These are phyloP conservation scores for Salticus scenicus DNA, from an alignment of 2,888 invertebrate species.

Conservation along the genomic window DNA sequence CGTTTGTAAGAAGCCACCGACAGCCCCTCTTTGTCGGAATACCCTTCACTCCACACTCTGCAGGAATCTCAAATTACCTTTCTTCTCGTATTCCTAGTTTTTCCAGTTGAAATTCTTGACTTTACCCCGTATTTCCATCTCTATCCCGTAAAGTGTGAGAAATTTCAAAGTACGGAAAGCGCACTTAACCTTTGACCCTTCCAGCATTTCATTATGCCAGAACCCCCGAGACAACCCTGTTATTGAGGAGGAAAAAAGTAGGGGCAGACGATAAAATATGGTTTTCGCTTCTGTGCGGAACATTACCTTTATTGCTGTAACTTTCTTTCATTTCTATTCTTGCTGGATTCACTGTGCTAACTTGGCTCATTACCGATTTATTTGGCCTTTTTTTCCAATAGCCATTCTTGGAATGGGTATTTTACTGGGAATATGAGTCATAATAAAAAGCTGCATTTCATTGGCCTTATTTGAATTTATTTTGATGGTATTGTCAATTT, in stretches of 20 bases:
- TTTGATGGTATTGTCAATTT: too few relatives aligned
- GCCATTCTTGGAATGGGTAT: too few relatives aligned
- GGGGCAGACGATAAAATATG: not conserved
- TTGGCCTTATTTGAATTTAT: too few relatives aligned
- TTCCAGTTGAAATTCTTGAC: not conserved
- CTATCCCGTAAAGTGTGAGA: constrained; percentile 47
- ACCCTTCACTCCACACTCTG: not conserved
- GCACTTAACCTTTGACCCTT: constrained; percentile 50
- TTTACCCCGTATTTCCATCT: not conserved
- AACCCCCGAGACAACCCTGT: constrained; percentile 2
- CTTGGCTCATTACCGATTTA: too few relatives aligned
- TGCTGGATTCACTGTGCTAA: too few relatives aligned
- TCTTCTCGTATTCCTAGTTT: not conserved
- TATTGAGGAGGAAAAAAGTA: not conserved
- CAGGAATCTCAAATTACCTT: not conserved
- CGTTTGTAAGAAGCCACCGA: not conserved
- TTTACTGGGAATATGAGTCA: too few relatives aligned
- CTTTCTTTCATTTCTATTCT: too few relatives aligned
- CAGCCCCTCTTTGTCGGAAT: not conserved
- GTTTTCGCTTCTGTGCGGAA: constrained; percentile 13
- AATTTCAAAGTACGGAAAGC: constrained; percentile 51
- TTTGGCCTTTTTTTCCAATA: too few relatives aligned
- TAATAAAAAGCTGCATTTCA: too few relatives aligned
- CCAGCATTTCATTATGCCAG: constrained; percentile 8
- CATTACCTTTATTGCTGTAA: too few relatives aligned